Evolutionary conservation across 1,140 invertebrate genomes (phyloP).

Genomic region (Eumeta japonica): DNA sequence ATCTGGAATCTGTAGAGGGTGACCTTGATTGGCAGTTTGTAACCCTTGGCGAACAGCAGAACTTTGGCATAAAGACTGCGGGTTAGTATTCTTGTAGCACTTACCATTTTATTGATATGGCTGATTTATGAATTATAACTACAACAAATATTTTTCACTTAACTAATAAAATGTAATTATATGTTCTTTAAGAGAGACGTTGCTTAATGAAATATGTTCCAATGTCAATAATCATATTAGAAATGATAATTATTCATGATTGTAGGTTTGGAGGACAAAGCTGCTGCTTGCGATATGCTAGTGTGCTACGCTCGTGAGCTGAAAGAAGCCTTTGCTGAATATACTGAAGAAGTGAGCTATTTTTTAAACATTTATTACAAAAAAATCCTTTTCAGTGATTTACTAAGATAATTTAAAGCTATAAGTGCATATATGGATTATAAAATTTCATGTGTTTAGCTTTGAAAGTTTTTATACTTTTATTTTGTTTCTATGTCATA

Average conservation of each 20-base stretch:
- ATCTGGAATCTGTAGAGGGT: conserved; percentile 81
- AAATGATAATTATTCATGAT: too few species aligned
- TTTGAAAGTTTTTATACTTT: too few species aligned
- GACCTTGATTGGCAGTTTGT: conserved; percentile 98
- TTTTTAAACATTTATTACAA: not conserved
- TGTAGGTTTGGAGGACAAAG: conserved; percentile 94
- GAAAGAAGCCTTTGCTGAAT: conserved; percentile 93
- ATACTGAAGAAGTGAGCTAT: conserved; percentile 74
- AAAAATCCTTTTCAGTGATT: not conserved
- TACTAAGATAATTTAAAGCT: too few species aligned
- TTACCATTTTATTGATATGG: not conserved
- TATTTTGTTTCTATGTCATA: too few species aligned
- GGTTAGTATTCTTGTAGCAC: conserved; percentile 57
- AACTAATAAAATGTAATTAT: too few species aligned
- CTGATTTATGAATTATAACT: conserved; percentile 1
- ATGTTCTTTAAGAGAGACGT: too few species aligned
- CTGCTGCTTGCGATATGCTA: conserved; percentile 98
- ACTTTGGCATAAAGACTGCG: conserved; percentile 87
- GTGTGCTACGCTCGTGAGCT: conserved; percentile 97
- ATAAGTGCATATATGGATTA: too few species aligned
- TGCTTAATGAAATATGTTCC: not conserved
- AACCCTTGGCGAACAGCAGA: conserved; percentile 92
- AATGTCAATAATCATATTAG: too few species aligned
- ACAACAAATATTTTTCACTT: too few species aligned
- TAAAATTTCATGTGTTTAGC: too few species aligned